Base-by-base conservation (phyloP, 2,888 invertebrate species). In the Melinopterus prodromus region DNA sequence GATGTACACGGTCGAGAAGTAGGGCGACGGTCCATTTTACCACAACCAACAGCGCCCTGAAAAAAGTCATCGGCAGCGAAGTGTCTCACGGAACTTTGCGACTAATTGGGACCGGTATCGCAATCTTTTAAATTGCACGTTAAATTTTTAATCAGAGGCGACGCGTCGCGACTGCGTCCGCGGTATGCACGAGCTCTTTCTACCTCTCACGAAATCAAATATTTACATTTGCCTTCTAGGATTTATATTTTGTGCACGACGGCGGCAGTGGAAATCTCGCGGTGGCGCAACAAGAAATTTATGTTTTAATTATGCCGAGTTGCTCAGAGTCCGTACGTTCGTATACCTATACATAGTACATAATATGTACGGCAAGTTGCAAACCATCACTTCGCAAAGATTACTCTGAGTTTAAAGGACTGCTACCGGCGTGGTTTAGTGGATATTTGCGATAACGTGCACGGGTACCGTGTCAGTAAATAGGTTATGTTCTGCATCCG, bases 281-380 rank as follows among this genome's bases (percentile, higher is more conserved):
- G 7, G 53, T 53, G 53, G 53, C 53, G 26, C 15, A 16, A 6
- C 71, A 35, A 36, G 37, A 74, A 74, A 74, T 74, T 74, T 74
- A 74, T 74, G 74, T 74, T 74, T 74, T 74, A 74, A 74, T 74
- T 74, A 74, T 74, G 74, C 74, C 37, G 36, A 74, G 37, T 53
- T 53, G 7, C 53, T 53, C 53, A 53, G 53, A 7, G 53, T 53
- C 53, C 53, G 7, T 53, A 53, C 5, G 5, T 35, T 6, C 3
- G 74, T 37, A n/a, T n/a, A 74, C 74, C 74, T 35, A n/a, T 35
- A 35, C 35, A 26, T 74, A 71, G 16, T 71, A 15, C 15, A 26
- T 71, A 71, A 74, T 74, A n/a, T 26, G 71, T 71, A 26, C 71
- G 71, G 7, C 74, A 53, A 53, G 74, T 37, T 74, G 35, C 74